A percentile compares a stretch with the other conserved stretches of the same genome.
These are phyloP conservation scores for Mungos mungo DNA, from an alignment of 2,113 vertebrate species.

Conservation along the genomic window DNA sequence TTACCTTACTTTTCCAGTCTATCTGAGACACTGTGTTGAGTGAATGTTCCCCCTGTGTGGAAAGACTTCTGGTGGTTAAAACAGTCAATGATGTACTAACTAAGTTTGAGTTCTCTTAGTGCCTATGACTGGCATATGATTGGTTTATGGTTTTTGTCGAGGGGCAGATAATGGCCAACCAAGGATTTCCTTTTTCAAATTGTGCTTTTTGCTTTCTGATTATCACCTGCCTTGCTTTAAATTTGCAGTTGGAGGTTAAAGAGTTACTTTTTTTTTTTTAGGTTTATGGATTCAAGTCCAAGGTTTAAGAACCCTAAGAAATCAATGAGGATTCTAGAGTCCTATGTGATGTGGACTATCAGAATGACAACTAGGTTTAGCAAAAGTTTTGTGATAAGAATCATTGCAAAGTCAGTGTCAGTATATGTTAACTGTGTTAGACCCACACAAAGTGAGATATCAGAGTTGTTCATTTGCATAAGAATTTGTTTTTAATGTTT, in stretches of 20 bases:
- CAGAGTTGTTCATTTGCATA: not conserved
- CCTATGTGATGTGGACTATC: not conserved
- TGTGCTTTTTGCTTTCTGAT: not conserved
- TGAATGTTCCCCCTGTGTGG: not conserved
- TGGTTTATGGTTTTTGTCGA: not conserved
- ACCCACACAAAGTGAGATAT: not conserved
- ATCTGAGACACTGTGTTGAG: not conserved
- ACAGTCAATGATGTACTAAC: not conserved
- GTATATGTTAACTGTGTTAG: not conserved
- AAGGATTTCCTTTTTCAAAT: not conserved
- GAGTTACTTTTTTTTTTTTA: not conserved
- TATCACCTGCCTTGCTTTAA: not conserved
- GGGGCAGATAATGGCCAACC: not conserved
- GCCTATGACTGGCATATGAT: not conserved
- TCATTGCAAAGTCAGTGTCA: not conserved
- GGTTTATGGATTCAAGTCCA: not conserved
- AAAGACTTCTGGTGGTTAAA: not conserved
- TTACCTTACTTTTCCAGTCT: not conserved
- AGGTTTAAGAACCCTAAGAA: not conserved
- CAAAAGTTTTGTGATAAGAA: not conserved
- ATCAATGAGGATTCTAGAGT: not conserved
- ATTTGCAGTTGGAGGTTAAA: not conserved
- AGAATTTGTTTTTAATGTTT: not conserved
- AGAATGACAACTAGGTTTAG: not conserved
- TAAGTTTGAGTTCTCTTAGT: not conserved